Base-by-base conservation (phyloP, 2,113 vertebrate genomes). In the Vimba vimba region DNA sequence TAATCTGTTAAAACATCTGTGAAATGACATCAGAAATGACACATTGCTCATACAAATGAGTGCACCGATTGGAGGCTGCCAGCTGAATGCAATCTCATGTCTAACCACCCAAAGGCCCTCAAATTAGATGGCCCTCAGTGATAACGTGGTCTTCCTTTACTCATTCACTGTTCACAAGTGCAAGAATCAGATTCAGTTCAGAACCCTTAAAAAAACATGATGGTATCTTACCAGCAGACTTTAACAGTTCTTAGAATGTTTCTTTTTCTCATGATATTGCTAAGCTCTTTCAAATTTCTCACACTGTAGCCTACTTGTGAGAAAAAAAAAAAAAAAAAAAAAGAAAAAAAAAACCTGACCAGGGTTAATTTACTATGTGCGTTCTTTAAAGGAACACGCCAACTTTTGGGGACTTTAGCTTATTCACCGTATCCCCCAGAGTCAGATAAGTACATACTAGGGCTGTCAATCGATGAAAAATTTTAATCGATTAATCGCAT, bases 1-100 rank as follows among this genome's bases (percentile, higher is more conserved):
- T 87, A 62, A 90, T 90, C 78, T 86, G 82, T 87, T 71, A 89
- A 75, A 64, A 80, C 88, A 87, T 91, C 85, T 91, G 83, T 64
- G 76, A 83, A 82, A 80, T 84, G 64, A 83, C 85, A 90, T 69
- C 69, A 81, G 86, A 89, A 45, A 43, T 88, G 86, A 89, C 81
- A 85, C 59, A 81, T 62, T 87, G 69, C 85, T 87, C 87, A 87
- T 89, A 85, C 77, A 84, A 83, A 68, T 74, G 15, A 47, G 21
- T 15, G 47, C 36, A 36, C 4, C 50, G 13, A 83, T 89, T 69
- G 85, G 90, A 74, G 77, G 68, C 59, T 69, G 77, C 88, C 83
- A 90, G 85, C 69, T 82, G 77, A 78, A 89, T 87, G 66, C 86
- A 76, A 84, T 75, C 59, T 19, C 0, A 21, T 87, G 84, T 59